Base-by-base conservation (phyloP, 2,113 vertebrate species). In the Syrmaticus mikado region DNA sequence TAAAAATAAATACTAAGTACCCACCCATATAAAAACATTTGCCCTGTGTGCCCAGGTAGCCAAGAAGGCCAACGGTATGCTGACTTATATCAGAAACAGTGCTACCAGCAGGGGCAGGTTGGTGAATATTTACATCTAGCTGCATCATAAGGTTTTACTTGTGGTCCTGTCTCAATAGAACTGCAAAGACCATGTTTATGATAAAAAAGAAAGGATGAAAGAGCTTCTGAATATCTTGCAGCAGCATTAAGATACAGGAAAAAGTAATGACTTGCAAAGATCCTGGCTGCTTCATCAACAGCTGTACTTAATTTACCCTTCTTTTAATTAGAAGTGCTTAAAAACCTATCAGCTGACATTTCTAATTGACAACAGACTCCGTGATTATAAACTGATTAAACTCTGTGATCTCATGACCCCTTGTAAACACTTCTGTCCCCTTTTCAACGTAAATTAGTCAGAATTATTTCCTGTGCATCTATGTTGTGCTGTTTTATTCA, bases 371-470 rank as follows among this genome's bases (percentile, higher is more conserved):
- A 95, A 40, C 8, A 30, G 55, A 67, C 43, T 73, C 72, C 71
- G 40, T 85, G 72, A 91, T 95, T 94, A 93, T 90, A 93, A 96
- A 83, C 55, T 85, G 79, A 87, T 91, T 95, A 92, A 80, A 85
- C 57, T 71, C 18, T n/a, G 16, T 79, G 55, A 80, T 82, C n/a
- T 85, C 72, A 87, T 55, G 82, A 5, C 27, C 36, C 11, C 34
- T 90, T 83, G 32, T 77, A 91, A 95, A 85, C 88, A 64, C 57
- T 74, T 79, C 55, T 83, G 38, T 76, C 82, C 87, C 65, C 17
- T 89, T 86, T 85, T 88, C 55, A 71, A 36, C 38, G 88, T 38
- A 87, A 95, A 91, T 93, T 70, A 91, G 40, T 48, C 48, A 91
- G 32, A 80, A 80, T 74, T 87, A 70, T 82, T 89, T 91, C 50